phyloP scores from a whole-genome alignment of 2,888 invertebrate species.

The Andrena chrysosceles region DNA sequence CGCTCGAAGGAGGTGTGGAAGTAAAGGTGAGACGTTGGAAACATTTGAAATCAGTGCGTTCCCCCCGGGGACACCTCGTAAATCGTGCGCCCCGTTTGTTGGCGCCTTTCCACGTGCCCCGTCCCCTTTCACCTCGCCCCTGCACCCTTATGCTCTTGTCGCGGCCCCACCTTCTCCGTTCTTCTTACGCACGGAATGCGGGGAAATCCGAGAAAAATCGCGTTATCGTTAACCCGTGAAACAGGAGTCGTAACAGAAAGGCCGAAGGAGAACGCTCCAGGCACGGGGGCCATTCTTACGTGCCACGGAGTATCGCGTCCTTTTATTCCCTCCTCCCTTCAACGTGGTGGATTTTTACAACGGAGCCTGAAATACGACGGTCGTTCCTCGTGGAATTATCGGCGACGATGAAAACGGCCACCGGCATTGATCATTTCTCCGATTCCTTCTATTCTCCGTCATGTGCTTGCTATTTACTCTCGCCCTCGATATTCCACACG shows the following conservation, averaged over 20 bases:
- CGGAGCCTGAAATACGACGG: constrained; percentile 23
- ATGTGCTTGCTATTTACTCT: not conserved
- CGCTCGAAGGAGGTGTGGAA: constrained; percentile 18
- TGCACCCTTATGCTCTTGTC: constrained; percentile 15
- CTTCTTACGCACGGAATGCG: constrained; percentile 52
- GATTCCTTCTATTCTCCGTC: not conserved
- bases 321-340: not conserved
- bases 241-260: constrained; percentile 55
- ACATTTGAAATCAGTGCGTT: constrained; percentile 76
- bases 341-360: constrained; percentile 19
- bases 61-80: constrained; percentile 74
- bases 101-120: constrained; percentile 68
- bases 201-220: constrained; percentile 71
- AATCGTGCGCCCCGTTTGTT: constrained; percentile 71
- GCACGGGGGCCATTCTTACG: not conserved
- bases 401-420: constrained; percentile 20
- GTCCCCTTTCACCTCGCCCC: constrained; percentile 16
- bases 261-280: constrained; percentile 27
- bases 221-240: constrained; percentile 70
- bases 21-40: constrained; percentile 65
- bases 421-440: constrained; percentile 9
- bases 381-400: constrained; percentile 30
- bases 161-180: not conserved
- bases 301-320: constrained; percentile 25
- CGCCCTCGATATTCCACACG: not conserved